Evolutionary conservation across 2,888 invertebrate genomes (phyloP).

Genomic region (Pseudococcus viburni): DNA sequence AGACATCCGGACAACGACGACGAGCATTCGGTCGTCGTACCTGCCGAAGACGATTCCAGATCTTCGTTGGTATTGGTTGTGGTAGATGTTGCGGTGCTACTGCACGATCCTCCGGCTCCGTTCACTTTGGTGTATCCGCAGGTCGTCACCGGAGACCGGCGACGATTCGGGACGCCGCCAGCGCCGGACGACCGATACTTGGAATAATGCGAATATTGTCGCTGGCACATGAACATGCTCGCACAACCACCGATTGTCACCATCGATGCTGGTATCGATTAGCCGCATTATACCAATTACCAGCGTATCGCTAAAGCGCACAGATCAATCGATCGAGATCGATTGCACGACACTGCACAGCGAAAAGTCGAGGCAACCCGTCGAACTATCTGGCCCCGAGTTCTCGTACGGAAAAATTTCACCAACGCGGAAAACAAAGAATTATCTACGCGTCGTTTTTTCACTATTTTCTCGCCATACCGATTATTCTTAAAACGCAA

Average conservation of each 20-base stretch:
- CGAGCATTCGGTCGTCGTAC: slow-evolving; percentile 53
- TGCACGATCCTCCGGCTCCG: neutral
- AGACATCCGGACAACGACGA: slow-evolving; percentile 58
- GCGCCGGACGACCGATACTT: neutral
- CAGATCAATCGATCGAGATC: neutral
- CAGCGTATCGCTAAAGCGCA: neutral
- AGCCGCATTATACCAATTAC: neutral
- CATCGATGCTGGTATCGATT: neutral
- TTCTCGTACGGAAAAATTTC: neutral
- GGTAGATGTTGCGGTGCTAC: neutral
- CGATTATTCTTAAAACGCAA: neutral
- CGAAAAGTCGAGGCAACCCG: neutral
- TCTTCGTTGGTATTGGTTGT: slow-evolving; percentile 38
- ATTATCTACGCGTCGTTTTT: neutral
- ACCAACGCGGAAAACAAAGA: neutral
- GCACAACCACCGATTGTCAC: slow-evolving; percentile 31
- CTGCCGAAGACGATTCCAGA: neutral
- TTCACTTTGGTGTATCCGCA: neutral
- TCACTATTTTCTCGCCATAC: neutral
- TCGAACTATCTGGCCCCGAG: neutral
- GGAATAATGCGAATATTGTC: slow-evolving; percentile 25
- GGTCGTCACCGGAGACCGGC: neutral
- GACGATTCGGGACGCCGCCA: neutral
- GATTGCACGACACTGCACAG: neutral
- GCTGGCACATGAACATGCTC: slow-evolving; percentile 61